Evolutionary conservation across 1,140 invertebrate genomes (phyloP).

Genomic region (Aradophagus sp.): DNA sequence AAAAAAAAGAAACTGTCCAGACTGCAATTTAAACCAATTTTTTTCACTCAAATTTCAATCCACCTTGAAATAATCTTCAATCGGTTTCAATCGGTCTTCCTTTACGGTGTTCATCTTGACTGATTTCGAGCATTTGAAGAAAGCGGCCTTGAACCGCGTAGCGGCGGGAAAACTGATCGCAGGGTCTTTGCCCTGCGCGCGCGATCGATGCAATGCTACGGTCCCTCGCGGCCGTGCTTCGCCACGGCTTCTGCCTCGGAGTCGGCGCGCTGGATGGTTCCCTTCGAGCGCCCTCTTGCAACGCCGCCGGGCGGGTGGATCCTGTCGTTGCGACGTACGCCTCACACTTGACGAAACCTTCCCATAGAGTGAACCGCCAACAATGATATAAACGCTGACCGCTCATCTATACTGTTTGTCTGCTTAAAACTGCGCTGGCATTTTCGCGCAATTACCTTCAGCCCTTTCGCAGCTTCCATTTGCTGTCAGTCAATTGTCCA

Average conservation of each 20-base stretch:
- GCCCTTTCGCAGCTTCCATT: too few species aligned
- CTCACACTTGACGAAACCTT: constrained; percentile 58
- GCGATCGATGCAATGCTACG: constrained; percentile 59
- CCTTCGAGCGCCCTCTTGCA: constrained; percentile 61
- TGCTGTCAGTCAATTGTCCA: too few species aligned
- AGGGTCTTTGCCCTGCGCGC: constrained; percentile 47
- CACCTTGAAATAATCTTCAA: too few species aligned
- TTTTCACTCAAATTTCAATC: too few species aligned
- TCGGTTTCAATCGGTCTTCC: too few species aligned
- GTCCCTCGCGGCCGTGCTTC: constrained; percentile 25
- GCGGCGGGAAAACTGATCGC: constrained; percentile 12
- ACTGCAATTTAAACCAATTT: too few species aligned
- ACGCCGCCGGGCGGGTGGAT: constrained; percentile 39
- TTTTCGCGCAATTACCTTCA: too few species aligned
- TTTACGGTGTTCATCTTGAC: too few species aligned
- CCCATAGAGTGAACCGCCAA: constrained; percentile 38
- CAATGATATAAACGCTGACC: constrained; percentile 35
- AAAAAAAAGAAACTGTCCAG: too few species aligned
- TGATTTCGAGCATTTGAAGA: not conserved
- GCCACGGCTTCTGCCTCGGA: constrained; percentile 56
- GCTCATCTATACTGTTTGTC: not conserved
- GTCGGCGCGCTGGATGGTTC: constrained; percentile 62
- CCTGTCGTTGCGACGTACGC: constrained; percentile 37
- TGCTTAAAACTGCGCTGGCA: too few species aligned
- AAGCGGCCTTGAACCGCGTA: constrained; percentile 5